phyloP scores from a whole-genome alignment of 2,888 invertebrate genomes.

The Nomada ferruginata region DNA sequence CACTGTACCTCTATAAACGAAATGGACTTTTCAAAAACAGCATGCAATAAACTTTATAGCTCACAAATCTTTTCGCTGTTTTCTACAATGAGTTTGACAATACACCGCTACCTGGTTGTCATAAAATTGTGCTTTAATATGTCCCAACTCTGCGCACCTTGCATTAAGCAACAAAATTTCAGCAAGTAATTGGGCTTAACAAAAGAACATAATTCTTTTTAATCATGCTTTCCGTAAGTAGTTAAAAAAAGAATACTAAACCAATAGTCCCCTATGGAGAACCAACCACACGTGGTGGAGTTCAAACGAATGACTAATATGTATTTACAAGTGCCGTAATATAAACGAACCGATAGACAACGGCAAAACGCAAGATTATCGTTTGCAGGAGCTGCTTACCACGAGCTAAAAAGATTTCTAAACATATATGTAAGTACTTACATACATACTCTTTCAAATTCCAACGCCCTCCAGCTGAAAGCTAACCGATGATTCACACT shows the following conservation, averaged over 20 bases:
- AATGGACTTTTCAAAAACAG: background rate
- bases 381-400: background rate
- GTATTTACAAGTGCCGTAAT: background rate
- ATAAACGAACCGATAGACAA: conserved; percentile 23
- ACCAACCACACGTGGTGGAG: conserved; percentile 24
- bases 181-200: background rate
- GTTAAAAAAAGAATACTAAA: background rate
- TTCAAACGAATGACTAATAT: background rate
- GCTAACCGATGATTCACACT: conserved; percentile 32
- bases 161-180: background rate
- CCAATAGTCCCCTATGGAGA: conserved; percentile 19
- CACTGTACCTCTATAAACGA: background rate
- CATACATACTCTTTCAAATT: conserved; percentile 8
- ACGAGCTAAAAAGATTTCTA: conserved; percentile 6
- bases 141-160: background rate
- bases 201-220: background rate
- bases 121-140: conserved; percentile 14
- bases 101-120: conserved; percentile 23
- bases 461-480: conserved; percentile 11
- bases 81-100: conserved; percentile 13
- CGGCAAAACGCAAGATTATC: conserved; percentile 16
- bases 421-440: background rate
- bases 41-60: background rate
- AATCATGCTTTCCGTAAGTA: background rate
- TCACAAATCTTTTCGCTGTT: conserved; percentile 3